A percentile compares a stretch with the other conserved stretches of the same genome.
phyloP scores from a whole-genome alignment of 2,797 vertebrate species.

The Tragopan temminckii region DNA sequence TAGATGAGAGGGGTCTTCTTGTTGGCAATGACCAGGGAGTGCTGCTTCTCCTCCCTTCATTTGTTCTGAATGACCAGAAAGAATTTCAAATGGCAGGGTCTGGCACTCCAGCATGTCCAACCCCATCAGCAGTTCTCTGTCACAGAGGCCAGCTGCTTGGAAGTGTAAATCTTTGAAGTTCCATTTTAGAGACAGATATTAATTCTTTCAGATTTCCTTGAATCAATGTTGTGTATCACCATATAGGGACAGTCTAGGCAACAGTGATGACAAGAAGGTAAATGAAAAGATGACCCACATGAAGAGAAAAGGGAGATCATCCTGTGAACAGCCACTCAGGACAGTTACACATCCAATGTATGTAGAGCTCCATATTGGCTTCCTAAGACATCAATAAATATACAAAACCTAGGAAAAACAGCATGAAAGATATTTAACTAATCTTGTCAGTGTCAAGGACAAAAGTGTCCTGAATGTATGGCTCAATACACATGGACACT shows the following conservation, averaged over 20 bases:
- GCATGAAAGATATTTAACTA: background rate
- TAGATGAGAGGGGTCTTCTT: background rate
- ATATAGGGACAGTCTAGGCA: background rate
- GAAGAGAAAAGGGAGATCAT: background rate
- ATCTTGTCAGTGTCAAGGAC: background rate
- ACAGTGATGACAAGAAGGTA: background rate
- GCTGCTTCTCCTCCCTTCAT: background rate
- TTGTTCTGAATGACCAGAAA: background rate
- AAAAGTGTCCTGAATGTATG: background rate
- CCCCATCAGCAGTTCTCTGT: no score
- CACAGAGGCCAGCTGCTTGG: background rate
- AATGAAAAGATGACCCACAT: background rate
- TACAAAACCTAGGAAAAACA: background rate
- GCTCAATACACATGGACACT: background rate
- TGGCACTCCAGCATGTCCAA: background rate
- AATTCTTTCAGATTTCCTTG: background rate
- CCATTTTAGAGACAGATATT: background rate
- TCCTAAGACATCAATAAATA: background rate
- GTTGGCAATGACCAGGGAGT: background rate
- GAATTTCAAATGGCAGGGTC: background rate
- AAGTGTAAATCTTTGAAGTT: background rate
- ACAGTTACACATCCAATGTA: background rate
- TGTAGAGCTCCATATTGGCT: background rate
- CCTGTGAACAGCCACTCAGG: background rate
- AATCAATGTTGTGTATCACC: background rate